Evolutionary conservation across 2,797 vertebrate genomes (phyloP), one percentile per base, ranked within the genome.

Genomic region (Choloepus didactylus): DNA sequence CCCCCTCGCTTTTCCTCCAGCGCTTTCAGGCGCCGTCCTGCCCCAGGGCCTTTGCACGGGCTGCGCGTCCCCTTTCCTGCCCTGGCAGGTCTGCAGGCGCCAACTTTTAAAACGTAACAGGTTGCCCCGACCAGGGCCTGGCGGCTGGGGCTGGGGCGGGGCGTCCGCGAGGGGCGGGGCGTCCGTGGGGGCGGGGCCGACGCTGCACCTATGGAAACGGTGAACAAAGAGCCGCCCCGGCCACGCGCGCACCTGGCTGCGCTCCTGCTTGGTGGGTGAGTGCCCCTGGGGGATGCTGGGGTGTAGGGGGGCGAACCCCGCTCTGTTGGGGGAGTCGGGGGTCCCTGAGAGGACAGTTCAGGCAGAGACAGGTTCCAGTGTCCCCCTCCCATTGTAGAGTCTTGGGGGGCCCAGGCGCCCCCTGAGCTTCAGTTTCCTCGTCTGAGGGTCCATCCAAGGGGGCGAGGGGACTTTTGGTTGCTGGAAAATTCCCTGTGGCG

Each of bases 171-270:
- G 88, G 87, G 69, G 19, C 0, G 1, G 92, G 51, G 35, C 87
- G 0, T 23, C n/a, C 4, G 41, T 44, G 41, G 41, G 41, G 41
- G 41, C 41, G 41, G 41, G 31, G 38, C 56, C 92, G 95, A 94
- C 75, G 6, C 10, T 0, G 97, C 95, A 0, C 95, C 97, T 95
- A 88, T 97, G 97, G 98, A 95, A 97, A 97, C 98, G 0, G 0
- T 16, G 18, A 60, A 95, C 95, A 80, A 72, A 86, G 81, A 2
- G 29, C 12, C 7, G n/a, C 62, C 14, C 10, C 23, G 2, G 60
- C 15, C 76, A 31, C 60, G 19, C 62, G 25, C 38, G 81, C 94
- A 95, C 91, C 94, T 93, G 94, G 31, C 69, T 21, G 35, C 29
- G 56, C 41, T 64, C 14, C 80, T 41, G 2, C 2, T 70, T 38